Percentiles rank a stretch among this genome's conserved stretches.
Evolutionary conservation across 2,113 vertebrate species (phyloP).

Genomic region (Hymenochirus boettgeri): DNA sequence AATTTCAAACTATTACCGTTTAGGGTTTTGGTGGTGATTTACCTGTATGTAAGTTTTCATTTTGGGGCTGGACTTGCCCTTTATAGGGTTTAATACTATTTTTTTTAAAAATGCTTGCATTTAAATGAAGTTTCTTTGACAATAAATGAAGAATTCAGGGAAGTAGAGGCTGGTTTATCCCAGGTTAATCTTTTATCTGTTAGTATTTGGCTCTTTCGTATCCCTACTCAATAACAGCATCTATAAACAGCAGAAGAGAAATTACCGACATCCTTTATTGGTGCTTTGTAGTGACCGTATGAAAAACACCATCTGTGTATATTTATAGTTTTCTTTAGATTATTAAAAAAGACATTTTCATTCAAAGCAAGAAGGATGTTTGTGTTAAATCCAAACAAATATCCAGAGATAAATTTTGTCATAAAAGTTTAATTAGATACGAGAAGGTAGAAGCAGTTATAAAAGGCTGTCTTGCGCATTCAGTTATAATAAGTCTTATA

Average conservation of each 20-base stretch:
- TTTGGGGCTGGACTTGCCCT: too few species aligned
- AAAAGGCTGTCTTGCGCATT: neutral
- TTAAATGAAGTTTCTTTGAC: too few species aligned
- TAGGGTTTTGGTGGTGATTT: too few species aligned
- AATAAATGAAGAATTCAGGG: too few species aligned
- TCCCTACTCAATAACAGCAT: neutral
- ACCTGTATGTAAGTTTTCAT: too few species aligned
- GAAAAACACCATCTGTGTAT: conserved; percentile 31
- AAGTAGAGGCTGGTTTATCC: too few species aligned
- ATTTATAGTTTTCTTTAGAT: neutral
- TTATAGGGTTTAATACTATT: too few species aligned
- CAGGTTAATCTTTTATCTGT: too few species aligned
- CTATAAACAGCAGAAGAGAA: neutral
- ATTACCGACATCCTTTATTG: conserved; percentile 22
- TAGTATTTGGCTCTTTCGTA: neutral
- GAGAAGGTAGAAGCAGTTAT: too few species aligned
- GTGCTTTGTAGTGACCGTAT: neutral
- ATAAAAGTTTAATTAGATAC: conserved; percentile 40
- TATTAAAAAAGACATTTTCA: conserved; percentile 7
- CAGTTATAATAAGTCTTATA: neutral
- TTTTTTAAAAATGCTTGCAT: too few species aligned
- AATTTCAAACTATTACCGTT: too few species aligned
- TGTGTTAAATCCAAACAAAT: conserved; percentile 22
- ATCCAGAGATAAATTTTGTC: conserved; percentile 25
- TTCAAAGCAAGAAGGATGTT: conserved; percentile 22